phyloP scores from a whole-genome alignment of 2,797 vertebrate genomes.

The Macropodus opercularis region DNA sequence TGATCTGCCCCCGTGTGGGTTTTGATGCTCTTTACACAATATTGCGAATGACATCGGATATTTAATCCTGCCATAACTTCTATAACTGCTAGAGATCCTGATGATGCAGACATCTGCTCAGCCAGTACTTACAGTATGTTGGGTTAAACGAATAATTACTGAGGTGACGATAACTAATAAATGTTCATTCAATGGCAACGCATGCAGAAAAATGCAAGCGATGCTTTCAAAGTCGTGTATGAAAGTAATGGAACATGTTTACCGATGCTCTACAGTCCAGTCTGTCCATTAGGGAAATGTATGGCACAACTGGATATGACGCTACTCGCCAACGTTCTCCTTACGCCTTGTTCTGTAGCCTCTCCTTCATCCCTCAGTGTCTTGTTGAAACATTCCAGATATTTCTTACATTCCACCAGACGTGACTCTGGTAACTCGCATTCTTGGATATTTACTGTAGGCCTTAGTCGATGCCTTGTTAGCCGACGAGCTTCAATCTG shows the following conservation, averaged over 20 bases:
- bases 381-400: constrained; percentile 82
- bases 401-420: constrained; percentile 81
- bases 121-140: no score
- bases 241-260: constrained; percentile 5
- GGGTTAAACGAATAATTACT: no score
- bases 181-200: no score
- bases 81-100: no score
- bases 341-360: constrained; percentile 37
- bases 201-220: no score
- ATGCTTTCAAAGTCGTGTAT: no score
- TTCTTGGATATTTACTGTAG: constrained; percentile 34
- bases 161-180: no score
- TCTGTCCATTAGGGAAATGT: constrained; percentile 12
- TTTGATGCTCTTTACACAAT: neutral
- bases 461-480: constrained; percentile 44
- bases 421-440: constrained; percentile 46
- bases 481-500: constrained; percentile 24
- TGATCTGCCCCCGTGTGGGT: neutral
- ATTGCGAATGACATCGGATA: no score
- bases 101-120: no score
- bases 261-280: constrained; percentile 1
- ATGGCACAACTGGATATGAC: constrained; percentile 56
- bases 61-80: neutral
- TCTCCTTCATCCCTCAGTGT: constrained; percentile 55
- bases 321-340: constrained; percentile 10